Conservation (phyloP, 2,113 vertebrate species). For the Heloderma charlesbogerti region DNA sequence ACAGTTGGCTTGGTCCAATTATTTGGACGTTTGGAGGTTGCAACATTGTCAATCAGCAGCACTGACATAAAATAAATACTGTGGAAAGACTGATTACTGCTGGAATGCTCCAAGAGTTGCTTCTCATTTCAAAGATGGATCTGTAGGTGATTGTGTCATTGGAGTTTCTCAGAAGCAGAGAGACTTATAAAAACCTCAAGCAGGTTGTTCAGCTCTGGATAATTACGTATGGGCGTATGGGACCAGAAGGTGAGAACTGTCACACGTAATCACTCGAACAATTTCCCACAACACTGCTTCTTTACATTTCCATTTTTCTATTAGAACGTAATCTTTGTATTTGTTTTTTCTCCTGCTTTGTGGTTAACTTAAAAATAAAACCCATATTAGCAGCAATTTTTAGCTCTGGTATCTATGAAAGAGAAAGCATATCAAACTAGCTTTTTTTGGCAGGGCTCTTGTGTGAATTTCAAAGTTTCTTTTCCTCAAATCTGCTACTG, state of each 20-base stretch:
- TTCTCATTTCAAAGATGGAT: background rate
- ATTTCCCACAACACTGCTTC: slow-evolving; percentile 47
- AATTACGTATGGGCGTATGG: accelerated
- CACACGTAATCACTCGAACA: background rate
- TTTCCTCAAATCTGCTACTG: background rate
- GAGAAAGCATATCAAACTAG: slow-evolving; percentile 20
- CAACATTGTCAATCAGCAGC: background rate
- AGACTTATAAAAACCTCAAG: background rate
- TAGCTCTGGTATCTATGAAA: slow-evolving; percentile 26
- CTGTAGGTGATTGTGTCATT: accelerated
- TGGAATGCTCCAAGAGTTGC: background rate
- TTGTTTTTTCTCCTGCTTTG: slow-evolving; percentile 38
- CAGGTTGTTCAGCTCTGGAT: background rate
- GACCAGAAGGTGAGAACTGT: background rate
- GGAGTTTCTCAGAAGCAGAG: slow-evolving; percentile 40
- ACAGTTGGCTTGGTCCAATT: background rate
- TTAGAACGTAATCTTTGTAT: background rate
- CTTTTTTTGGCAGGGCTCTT: background rate
- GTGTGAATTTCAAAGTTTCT: accelerated
- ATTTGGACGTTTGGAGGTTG: too few relatives aligned
- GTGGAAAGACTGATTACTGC: background rate
- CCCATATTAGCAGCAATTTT: background rate
- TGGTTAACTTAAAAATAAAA: background rate
- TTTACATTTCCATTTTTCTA: slow-evolving; percentile 20
- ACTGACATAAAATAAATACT: background rate